Conservation (phyloP, 2,888 invertebrate species). For the Electrophaes corylata region DNA sequence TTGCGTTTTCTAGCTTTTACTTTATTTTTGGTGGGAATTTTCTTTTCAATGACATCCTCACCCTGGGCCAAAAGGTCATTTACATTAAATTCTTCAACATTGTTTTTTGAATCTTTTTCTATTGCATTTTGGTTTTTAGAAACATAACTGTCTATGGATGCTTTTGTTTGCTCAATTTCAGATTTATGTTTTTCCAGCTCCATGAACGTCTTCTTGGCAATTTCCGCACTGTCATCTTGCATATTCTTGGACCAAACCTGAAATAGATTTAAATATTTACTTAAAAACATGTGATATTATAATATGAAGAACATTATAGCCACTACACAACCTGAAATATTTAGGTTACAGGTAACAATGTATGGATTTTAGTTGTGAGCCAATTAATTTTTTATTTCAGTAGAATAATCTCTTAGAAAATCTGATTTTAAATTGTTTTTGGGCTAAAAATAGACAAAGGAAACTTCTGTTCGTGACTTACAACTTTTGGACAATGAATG, state of each 20-base stretch:
- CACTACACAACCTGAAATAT: too few relatives aligned
- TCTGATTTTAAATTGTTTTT: too few relatives aligned
- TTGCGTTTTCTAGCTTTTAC: slow-evolving; percentile 52
- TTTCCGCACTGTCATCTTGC: slow-evolving; percentile 68
- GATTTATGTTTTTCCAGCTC: slow-evolving; percentile 85
- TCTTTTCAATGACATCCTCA: slow-evolving; percentile 72
- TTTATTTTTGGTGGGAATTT: slow-evolving; percentile 51
- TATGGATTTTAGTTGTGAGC: too few relatives aligned
- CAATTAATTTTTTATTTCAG: too few relatives aligned
- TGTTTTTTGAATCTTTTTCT: slow-evolving; percentile 61
- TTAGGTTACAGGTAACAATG: too few relatives aligned
- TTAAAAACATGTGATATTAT: background rate
- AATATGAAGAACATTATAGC: too few relatives aligned
- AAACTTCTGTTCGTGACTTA: too few relatives aligned
- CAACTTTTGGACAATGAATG: background rate
- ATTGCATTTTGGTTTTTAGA: slow-evolving; percentile 56
- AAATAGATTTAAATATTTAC: background rate
- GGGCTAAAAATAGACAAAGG: too few relatives aligned
- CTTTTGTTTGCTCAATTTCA: slow-evolving; percentile 85
- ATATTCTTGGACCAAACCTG: slow-evolving; percentile 70
- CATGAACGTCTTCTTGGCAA: slow-evolving; percentile 78
- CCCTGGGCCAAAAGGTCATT: slow-evolving; percentile 87
- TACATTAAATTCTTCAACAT: slow-evolving; percentile 75
- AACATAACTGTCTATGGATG: slow-evolving; percentile 79
- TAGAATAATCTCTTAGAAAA: too few relatives aligned